Base-by-base conservation (phyloP, 2,888 invertebrate genomes). In the Kuschelorhynchus macadamiae region DNA sequence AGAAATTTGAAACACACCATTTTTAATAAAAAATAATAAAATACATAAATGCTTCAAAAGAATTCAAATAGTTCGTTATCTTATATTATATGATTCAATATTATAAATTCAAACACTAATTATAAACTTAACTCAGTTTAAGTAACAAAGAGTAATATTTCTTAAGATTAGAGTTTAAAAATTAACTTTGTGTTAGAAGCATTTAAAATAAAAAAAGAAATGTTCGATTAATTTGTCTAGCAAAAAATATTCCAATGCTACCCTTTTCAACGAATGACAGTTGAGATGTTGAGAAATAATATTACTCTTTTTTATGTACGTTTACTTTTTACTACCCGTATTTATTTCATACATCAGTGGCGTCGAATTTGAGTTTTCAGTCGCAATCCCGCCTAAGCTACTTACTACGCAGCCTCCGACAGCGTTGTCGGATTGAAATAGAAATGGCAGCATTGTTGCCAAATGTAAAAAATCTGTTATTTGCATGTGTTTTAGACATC, bases 1-100 rank as follows among this genome's bases (percentile, higher is more conserved):
- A 56, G 12, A 20, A 32, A 33, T 64, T 69, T 72, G 87, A 88
- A 89, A 88, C 88, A 88, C 88, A 88, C 88, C 88, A 88, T 88
- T 88, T 88, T 88, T 88, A 89, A 89, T 88, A 88, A 88, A 88
- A 89, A 89, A 88, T 88, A 88, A 88, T 88, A 88, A 88, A 88
- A 88, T 82, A 82, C 81, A 82, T 87, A 88, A 88, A 88, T 88
- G 88, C 88, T 87, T 76, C 74, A 62, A 66, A 69, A 66, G 65
- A 68, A 69, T 52, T 61, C 53, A 70, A 67, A 61, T 67, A 71
- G 39, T 65, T 71, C 57, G 65, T 68, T 67, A 67, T 71, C 63
- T 64, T 70, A 67, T 52, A 66, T 32, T 56, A 55, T 63, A 57
- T 87, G 50, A 86, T 85, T 86, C 76, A 81, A 87, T 87, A 87